Evolutionary conservation across 2,888 invertebrate species (phyloP).

Genomic region (Diarsia brunnea): DNA sequence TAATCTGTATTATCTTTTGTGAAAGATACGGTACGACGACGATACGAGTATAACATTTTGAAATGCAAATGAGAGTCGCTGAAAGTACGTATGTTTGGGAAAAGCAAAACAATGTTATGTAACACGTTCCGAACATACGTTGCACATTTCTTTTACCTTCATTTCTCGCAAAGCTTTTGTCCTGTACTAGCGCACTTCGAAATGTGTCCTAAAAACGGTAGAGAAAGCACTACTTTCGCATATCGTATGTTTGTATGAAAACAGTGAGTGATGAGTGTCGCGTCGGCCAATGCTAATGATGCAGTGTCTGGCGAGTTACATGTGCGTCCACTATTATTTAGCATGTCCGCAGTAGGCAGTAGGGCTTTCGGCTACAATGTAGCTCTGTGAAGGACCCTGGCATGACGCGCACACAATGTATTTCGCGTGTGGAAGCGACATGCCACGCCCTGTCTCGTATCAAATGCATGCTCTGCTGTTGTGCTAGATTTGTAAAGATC

Average conservation of each 20-base stretch:
- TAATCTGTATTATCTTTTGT: slow-evolving; percentile 47
- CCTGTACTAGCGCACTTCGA: slow-evolving; percentile 37
- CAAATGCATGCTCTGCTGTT: slow-evolving; percentile 57
- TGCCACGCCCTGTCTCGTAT: slow-evolving; percentile 62
- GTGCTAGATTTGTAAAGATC: slow-evolving; percentile 37
- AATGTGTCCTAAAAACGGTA: slow-evolving; percentile 47
- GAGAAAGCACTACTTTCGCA: slow-evolving; percentile 53
- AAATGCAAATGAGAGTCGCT: slow-evolving; percentile 60
- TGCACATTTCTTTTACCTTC: slow-evolving; percentile 61
- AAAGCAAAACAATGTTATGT: slow-evolving; percentile 64
- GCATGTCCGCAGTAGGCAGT: slow-evolving; percentile 53
- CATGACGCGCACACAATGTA: slow-evolving; percentile 58
- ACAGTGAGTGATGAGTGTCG: slow-evolving; percentile 44
- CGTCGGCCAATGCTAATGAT: slow-evolving; percentile 55
- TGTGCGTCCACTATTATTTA: slow-evolving; percentile 57
- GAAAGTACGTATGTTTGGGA: slow-evolving; percentile 56
- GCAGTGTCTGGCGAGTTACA: slow-evolving; percentile 47
- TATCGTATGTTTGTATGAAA: slow-evolving; percentile 21
- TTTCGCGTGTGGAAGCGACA: slow-evolving; percentile 64
- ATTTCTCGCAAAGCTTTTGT: slow-evolving; percentile 56
- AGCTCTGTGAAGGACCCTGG: slow-evolving; percentile 53
- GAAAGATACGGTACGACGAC: slow-evolving; percentile 37
- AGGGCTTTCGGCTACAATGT: slow-evolving; percentile 17
- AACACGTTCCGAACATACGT: slow-evolving; percentile 54
- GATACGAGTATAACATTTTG: slow-evolving; percentile 55